Base-by-base conservation (phyloP, 2,888 invertebrate species). In the Scaptodrosophila latifasciaeformis region DNA sequence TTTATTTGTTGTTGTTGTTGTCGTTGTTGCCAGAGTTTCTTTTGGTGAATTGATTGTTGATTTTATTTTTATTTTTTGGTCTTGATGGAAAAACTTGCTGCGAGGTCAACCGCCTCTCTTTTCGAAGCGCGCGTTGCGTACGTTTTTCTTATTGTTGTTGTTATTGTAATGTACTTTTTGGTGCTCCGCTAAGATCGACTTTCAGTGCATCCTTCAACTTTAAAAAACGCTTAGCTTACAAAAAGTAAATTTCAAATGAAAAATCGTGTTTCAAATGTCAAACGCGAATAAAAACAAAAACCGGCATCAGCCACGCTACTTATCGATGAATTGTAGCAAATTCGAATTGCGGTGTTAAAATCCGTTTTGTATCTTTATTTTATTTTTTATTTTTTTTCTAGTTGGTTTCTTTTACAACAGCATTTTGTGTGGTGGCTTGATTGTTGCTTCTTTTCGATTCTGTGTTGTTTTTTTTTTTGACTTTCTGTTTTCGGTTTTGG, bases 21-120 rank as follows among this genome's bases (percentile, higher is more conserved):
- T 49, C 51, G 49, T 30, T 54, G 27, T 27, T 44, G 2, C 2
- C 4, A 37, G 4, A 24, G 24, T 24, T 24, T 24, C 24, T 7
- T 6, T 31, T 31, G 31, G 6, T 39, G 18, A 15, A 13, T 10
- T 18, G 10, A 29, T 40, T 45, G 35, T 21, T 51, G 37, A 29
- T 30, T 31, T 46, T 43, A 12, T 17, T 49, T 18, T 48, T 40
- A 19, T 49, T 27, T 66, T 56, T 53, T 62, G 31, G 56, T 48
- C 43, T 55, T 56, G 49, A 31, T 69, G 71, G 78, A 65, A 76
- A 77, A 76, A 75, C 75, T 75, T 39, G 71, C 62, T 67, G 64
- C 75, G 75, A 76, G 75, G 75, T 76, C 75, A 77, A 75, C 78
- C 59, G 75, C 75, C 75, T 75, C 71, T 67, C 67, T 69, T 71